Conservation (phyloP, 2,888 invertebrate genomes). For the Sesia bembeciformis region DNA sequence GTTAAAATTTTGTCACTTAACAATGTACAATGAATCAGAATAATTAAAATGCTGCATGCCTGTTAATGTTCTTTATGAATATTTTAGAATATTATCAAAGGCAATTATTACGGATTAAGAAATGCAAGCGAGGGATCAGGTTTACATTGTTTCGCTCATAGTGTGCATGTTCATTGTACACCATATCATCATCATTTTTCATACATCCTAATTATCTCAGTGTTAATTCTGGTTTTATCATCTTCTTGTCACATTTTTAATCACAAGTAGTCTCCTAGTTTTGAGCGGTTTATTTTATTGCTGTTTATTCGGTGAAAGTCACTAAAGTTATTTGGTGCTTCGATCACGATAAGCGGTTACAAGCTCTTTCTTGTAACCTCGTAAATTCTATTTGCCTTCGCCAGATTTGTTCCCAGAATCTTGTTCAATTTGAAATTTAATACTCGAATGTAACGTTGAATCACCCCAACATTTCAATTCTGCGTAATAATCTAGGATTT, state of each 20-base stretch:
- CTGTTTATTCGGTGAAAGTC: slow-evolving; percentile 37
- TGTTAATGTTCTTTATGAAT: slow-evolving; percentile 25
- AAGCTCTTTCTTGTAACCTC: slow-evolving; percentile 44
- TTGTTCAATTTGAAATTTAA: slow-evolving; percentile 51
- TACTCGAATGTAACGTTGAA: slow-evolving; percentile 46
- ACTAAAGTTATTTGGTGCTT: slow-evolving; percentile 33
- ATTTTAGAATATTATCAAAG: slow-evolving; percentile 21
- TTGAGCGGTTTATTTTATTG: neutral
- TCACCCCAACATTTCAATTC: slow-evolving; percentile 45
- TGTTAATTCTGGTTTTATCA: too few relatives aligned
- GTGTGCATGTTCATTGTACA: too few relatives aligned
- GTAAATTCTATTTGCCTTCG: slow-evolving; percentile 49
- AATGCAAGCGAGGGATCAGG: slow-evolving; percentile 1
- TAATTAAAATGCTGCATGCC: slow-evolving; percentile 35
- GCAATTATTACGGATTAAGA: slow-evolving; percentile 17
- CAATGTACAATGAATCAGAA: slow-evolving; percentile 48
- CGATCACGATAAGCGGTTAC: slow-evolving; percentile 37
- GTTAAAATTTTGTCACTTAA: slow-evolving; percentile 52
- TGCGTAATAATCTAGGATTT: slow-evolving; percentile 31
- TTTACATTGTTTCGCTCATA: too few relatives aligned
- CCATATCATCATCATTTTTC: too few relatives aligned
- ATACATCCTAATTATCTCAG: too few relatives aligned
- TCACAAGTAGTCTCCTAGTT: neutral
- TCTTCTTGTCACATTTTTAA: neutral
- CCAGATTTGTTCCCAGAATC: slow-evolving; percentile 43